phyloP scores from a whole-genome alignment of 2,888 invertebrate genomes.

The Orthosia cruda region DNA sequence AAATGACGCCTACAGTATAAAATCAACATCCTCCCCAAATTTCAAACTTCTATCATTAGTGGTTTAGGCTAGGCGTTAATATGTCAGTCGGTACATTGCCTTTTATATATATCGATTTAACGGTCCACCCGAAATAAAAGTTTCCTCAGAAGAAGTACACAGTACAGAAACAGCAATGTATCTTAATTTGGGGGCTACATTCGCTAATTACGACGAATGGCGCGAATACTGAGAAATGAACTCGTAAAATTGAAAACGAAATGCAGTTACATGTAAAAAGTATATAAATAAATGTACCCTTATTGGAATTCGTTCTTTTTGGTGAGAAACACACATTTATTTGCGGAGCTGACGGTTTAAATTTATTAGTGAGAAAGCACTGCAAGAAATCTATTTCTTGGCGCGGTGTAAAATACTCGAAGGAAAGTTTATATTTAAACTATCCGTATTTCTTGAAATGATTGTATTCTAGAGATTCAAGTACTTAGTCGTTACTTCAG shows the following conservation, averaged over 20 bases:
- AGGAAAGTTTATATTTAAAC: not conserved
- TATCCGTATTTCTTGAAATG: not conserved
- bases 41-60: too few relatives aligned
- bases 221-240: not conserved
- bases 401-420: not conserved
- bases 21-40: too few relatives aligned
- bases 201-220: constrained; percentile 47
- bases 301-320: too few relatives aligned
- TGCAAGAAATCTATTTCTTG: not conserved
- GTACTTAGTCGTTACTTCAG: too few relatives aligned
- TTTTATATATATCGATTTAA: too few relatives aligned
- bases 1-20: too few relatives aligned
- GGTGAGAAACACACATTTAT: too few relatives aligned
- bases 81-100: too few relatives aligned
- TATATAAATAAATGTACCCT: too few relatives aligned
- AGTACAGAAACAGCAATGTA: constrained; percentile 10
- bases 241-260: constrained; percentile 23
- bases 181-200: constrained; percentile 37
- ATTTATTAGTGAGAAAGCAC: not conserved
- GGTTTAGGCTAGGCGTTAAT: too few relatives aligned
- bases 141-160: constrained; percentile 10
- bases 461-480: not conserved
- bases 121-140: not conserved
- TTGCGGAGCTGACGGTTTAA: too few relatives aligned
- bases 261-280: not conserved